Conservation (phyloP, 2,113 vertebrate species). For the Chlamydotis undulata region DNA sequence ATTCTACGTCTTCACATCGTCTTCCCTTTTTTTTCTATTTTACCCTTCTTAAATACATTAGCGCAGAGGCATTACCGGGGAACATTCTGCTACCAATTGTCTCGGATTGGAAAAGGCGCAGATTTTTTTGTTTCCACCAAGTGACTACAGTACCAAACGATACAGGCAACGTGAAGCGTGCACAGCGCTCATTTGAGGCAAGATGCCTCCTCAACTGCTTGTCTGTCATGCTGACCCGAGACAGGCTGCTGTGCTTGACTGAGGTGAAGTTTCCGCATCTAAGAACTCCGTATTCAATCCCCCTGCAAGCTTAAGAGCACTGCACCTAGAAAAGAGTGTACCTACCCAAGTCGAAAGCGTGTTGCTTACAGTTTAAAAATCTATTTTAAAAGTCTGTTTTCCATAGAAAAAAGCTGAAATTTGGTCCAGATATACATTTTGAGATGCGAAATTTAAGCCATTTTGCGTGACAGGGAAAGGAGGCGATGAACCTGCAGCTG, state of each 20-base stretch:
- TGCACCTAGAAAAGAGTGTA: constrained; percentile 39
- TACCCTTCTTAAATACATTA: too few relatives aligned
- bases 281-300: background rate
- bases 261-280: background rate
- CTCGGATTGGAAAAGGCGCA: too few relatives aligned
- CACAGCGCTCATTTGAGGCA: background rate
- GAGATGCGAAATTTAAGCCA: constrained; percentile 10
- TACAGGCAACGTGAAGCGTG: background rate
- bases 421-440: constrained; percentile 22
- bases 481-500: background rate
- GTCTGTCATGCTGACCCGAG: background rate
- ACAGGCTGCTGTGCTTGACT: background rate
- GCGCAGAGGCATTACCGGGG: too few relatives aligned
- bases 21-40: too few relatives aligned
- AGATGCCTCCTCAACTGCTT: background rate
- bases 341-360: constrained; percentile 54
- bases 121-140: constrained; percentile 19
- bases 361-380: constrained; percentile 30
- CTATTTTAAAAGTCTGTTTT: constrained; percentile 47
- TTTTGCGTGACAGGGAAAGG: too few relatives aligned
- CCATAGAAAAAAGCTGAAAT: constrained; percentile 39
- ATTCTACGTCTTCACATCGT: too few relatives aligned
- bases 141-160: constrained; percentile 39
- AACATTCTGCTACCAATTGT: too few relatives aligned
- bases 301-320: background rate